Evolutionary conservation across 2,797 vertebrate species (phyloP), one percentile per base, ranked within the genome.

Genomic region (Sebastiscus albofasciatus): DNA sequence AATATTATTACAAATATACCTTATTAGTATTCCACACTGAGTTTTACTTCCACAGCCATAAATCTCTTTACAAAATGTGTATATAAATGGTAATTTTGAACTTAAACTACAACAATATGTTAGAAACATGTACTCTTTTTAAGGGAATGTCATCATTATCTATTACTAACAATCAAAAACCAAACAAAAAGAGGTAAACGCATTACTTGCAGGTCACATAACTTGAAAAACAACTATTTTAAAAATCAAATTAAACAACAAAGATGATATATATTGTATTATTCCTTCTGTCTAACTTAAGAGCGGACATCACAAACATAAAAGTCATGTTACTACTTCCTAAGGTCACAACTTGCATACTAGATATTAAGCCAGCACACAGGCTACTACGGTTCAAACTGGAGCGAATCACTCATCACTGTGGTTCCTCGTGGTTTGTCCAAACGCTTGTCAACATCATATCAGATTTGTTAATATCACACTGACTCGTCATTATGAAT

Each of bases 391-490:
- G 31, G 20, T 52, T 49, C 42, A 46, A 52, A 58, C 34, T 46
- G 39, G 6, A 60, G 13, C 1, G 2, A 49, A 36, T 22, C 58
- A n/a, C 33, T 27, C 52, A 24, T 71, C 72, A 5, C 73, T 56
- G 60, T 39, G 29, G 29, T 8, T 20, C 8, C 16, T 42, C 2
- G 9, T 31, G 9, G 68, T 60, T 52, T 31, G 31, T 69, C 52
- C 54, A 70, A 71, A 71, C 7, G 13, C 49, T 64, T 20, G 55
- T 70, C 66, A 75, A 55, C 46, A 20, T 52, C 11, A 42, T 6
- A 42, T 75, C 67, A 60, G n/a, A 56, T 72, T 68, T 54, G 56
- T 31, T 27, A 71, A 39, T 39, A 39, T 24, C 18, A 62, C 13
- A 65, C 5, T 0, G 8, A 39, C 61, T 34, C 16, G 27, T 58